Base-by-base conservation (phyloP, 2,113 vertebrate genomes). In the Tonatia bakeri region DNA sequence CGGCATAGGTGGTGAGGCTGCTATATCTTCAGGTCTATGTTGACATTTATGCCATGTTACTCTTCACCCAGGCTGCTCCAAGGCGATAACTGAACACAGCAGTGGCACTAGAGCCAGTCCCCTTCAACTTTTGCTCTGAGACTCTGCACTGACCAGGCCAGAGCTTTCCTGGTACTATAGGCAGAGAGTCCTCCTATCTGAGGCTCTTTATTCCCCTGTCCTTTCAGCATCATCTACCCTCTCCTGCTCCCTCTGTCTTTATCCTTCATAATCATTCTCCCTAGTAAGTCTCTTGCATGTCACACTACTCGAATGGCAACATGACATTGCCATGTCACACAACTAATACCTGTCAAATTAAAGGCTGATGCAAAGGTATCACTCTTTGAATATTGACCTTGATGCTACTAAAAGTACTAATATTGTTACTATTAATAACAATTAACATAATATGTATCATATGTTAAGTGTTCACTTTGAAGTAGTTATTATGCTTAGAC, bases 1-100 rank as follows among this genome's bases (percentile, higher is more conserved):
- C 4, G 47, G 38, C 15, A 5, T 28, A 56, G n/a, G 11, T 64
- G 33, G 5, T 0, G 0, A 1, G 73, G 31, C 20, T 64, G 19
- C 20, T 20, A 13, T 10, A 38, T 45, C 45, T 82, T 47, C 72
- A 69, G 31, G 47, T 56, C 43, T 59, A 12, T 20, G 13, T 10
- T 31, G 16, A 12, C 67, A 17, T 52, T 70, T 11, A 31, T 4
- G 17, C 1, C 19, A 67, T 67, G 47, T 12, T 9, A 50, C 28
- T 40, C 15, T 91, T 72, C 19, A 12, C 26, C 26, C n/a, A 20
- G 47, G 5, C 16, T 84, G 26, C 7, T 81, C 40, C 22, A 5
- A n/a, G 47, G 43, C 4, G 16, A 13, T 20, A 20, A 16, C 28
- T 28, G 14, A 38, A 19, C n/a, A 15, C 24, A 22, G 54, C n/a